Evolutionary conservation across 1,140 invertebrate species (phyloP).

Genomic region (Neuroterus valhalla): DNA sequence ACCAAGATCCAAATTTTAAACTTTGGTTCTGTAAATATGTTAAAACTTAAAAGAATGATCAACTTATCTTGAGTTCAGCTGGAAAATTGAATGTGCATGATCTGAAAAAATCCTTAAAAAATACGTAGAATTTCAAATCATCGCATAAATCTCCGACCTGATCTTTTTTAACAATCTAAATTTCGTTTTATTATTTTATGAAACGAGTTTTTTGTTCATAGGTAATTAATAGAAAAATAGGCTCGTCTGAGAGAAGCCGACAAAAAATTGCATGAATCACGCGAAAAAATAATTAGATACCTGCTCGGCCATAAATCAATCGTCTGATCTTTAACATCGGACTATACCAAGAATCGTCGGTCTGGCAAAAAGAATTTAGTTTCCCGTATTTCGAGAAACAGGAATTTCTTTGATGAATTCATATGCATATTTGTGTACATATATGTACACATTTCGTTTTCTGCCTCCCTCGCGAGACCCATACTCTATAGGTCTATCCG

Average conservation of each 20-base stretch:
- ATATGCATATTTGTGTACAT: constrained; percentile 15
- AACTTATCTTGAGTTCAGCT: too few relatives aligned
- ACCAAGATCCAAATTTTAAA: too few relatives aligned
- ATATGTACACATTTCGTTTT: constrained; percentile 15
- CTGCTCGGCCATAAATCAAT: constrained; percentile 24
- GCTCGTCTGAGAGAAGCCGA: background rate
- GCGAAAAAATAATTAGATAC: constrained; percentile 31
- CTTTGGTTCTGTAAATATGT: too few relatives aligned
- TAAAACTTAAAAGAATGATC: too few relatives aligned
- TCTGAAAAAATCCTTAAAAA: too few relatives aligned
- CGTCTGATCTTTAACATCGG: constrained; percentile 28
- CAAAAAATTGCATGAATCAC: constrained; percentile 20
- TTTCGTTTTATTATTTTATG: background rate
- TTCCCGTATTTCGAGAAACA: constrained; percentile 29
- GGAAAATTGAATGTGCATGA: too few relatives aligned
- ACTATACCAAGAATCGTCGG: constrained; percentile 6
- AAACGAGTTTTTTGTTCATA: background rate
- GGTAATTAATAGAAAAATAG: background rate
- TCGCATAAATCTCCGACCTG: too few relatives aligned
- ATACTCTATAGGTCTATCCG: background rate
- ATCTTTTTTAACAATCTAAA: too few relatives aligned
- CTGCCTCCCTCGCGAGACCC: constrained; percentile 14
- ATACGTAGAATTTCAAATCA: too few relatives aligned
- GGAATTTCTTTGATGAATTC: constrained; percentile 30
- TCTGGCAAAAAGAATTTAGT: constrained; percentile 17